A percentile compares a stretch with the other conserved stretches of the same genome.
Conservation (phyloP, 2,113 vertebrate species). For the Oenanthe melanoleuca region DNA sequence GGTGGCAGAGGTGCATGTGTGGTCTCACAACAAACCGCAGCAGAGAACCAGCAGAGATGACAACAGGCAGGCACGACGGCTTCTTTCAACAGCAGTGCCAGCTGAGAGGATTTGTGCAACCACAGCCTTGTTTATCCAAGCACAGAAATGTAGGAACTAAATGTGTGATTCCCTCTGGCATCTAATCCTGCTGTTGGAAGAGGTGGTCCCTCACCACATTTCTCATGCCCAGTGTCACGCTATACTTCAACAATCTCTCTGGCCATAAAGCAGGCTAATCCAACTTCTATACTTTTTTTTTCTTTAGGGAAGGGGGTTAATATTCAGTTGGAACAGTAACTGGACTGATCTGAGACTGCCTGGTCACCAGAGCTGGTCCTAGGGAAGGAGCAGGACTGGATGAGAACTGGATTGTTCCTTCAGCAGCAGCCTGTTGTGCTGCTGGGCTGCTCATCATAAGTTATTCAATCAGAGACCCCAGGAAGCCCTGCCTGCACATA, state of each 20-base stretch:
- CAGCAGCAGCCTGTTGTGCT: not conserved
- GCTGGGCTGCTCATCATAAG: not conserved
- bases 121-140: not conserved
- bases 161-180: not conserved
- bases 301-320: not conserved
- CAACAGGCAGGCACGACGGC: not conserved
- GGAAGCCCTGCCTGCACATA: not conserved
- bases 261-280: not conserved
- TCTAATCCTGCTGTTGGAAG: not conserved
- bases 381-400: not conserved
- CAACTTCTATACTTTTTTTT: not conserved
- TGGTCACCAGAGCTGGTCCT: fast-evolving
- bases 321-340: not conserved
- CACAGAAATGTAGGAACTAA: not conserved
- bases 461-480: not conserved
- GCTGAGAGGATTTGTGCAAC: slow-evolving; percentile 1
- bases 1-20: not conserved
- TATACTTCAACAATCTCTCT: not conserved
- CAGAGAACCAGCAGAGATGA: not conserved
- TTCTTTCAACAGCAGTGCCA: not conserved
- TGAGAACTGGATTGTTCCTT: not conserved
- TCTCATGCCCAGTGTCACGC: not conserved
- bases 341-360: not conserved
- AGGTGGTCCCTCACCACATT: not conserved
- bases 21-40: not conserved